Percentiles rank a stretch among this genome's conserved stretches.
These are phyloP conservation scores for Coilia nasus DNA, from an alignment of 2,797 vertebrate genomes.

Conservation along the genomic window DNA sequence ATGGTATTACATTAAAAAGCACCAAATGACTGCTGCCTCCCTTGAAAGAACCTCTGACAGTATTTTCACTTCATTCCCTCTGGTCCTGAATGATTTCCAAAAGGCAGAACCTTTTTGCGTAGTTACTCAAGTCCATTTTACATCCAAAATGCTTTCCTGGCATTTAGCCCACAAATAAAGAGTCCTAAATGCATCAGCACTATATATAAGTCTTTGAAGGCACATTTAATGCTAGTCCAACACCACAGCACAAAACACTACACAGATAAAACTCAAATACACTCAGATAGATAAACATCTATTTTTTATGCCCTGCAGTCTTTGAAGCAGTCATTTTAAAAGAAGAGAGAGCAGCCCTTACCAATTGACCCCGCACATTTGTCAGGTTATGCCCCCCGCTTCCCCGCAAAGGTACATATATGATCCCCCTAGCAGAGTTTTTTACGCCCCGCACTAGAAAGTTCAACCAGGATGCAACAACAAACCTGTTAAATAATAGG, in stretches of 20 bases:
- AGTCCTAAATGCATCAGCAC: background rate
- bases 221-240: background rate
- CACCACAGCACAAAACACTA: background rate
- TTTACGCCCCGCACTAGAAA: slow-evolving; percentile 71
- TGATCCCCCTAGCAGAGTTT: slow-evolving; percentile 65
- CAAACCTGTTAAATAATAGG: slow-evolving; percentile 72
- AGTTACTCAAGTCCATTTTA: background rate
- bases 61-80: background rate
- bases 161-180: background rate
- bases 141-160: background rate
- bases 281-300: background rate
- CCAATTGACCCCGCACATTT: slow-evolving; percentile 80
- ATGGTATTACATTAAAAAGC: background rate
- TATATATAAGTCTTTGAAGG: background rate
- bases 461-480: slow-evolving; percentile 74
- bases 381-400: slow-evolving; percentile 76
- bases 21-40: background rate
- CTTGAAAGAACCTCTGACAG: background rate
- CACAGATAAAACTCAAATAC: background rate
- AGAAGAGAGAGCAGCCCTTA: slow-evolving; percentile 67
- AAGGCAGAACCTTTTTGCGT: background rate
- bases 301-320: background rate
- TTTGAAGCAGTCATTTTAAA: slow-evolving; percentile 17
- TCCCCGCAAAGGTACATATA: slow-evolving; percentile 74
- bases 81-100: background rate